A percentile compares a stretch with the other conserved stretches of the same genome.
These are phyloP conservation scores for Cotesia glomerata DNA, from an alignment of 1,140 invertebrate genomes.

Conservation along the genomic window DNA sequence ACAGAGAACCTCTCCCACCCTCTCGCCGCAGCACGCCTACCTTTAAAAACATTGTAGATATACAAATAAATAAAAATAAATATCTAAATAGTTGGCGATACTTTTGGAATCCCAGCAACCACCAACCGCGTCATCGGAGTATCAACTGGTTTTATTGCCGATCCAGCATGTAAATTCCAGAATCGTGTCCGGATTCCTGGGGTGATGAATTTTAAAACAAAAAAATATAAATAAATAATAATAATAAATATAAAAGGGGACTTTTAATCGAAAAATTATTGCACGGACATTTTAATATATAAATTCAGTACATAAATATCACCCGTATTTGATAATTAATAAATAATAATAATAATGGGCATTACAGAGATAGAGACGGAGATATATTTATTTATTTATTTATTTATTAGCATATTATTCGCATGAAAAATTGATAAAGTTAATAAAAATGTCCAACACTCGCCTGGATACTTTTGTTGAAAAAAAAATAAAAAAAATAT, in stretches of 20 bases:
- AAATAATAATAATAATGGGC: slow-evolving; percentile 5
- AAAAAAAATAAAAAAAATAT: neutral
- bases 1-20: neutral
- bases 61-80: neutral
- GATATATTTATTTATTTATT: too few species aligned
- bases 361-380: neutral
- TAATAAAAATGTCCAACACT: slow-evolving; percentile 7
- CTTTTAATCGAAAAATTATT: neutral
- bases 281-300: neutral
- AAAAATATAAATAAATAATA: too few species aligned
- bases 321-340: slow-evolving; percentile 9
- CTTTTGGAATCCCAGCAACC: neutral
- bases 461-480: neutral
- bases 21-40: neutral
- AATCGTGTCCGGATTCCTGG: slow-evolving; percentile 11
- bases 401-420: slow-evolving; percentile 5
- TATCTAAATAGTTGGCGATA: neutral
- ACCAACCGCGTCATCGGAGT: neutral
- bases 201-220: slow-evolving; percentile 3
- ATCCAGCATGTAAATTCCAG: neutral
- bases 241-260: neutral
- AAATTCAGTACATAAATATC: neutral
- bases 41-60: neutral
- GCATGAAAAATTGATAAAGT: slow-evolving; percentile 10
- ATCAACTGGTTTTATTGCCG: neutral